These are phyloP conservation scores for Antheraea assamensis DNA, from an alignment of 2,888 invertebrate genomes.

Conservation along the genomic window DNA sequence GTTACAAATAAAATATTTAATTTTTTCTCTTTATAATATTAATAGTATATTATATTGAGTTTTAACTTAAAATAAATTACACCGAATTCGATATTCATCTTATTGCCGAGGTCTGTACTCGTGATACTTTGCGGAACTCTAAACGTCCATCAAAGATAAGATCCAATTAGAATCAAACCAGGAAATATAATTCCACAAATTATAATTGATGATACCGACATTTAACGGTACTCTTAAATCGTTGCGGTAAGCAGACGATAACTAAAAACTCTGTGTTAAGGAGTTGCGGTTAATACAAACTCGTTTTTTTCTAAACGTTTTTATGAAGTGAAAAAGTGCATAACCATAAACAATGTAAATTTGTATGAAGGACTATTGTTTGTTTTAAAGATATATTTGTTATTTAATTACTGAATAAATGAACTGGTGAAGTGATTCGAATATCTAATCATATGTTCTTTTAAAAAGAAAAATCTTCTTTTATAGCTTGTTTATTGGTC, in stretches of 20 bases:
- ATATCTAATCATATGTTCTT: not conserved
- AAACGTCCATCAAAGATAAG: constrained; percentile 28
- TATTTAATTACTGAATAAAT: not conserved
- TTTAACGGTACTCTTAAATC: constrained; percentile 23
- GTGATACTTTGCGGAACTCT: constrained; percentile 30
- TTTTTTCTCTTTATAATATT: too few relatives aligned
- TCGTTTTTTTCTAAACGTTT: constrained; percentile 3
- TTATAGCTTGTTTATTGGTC: not conserved
- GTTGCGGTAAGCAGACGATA: constrained; percentile 8
- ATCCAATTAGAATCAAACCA: constrained; percentile 29
- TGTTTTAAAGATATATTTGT: not conserved
- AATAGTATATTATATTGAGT: not conserved
- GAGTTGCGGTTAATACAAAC: constrained; percentile 1
- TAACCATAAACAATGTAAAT: not conserved
- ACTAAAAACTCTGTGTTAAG: constrained; percentile 1
- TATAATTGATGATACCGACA: constrained; percentile 41
- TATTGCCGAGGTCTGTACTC: not conserved
- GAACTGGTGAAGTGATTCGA: not conserved
- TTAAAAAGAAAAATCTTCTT: not conserved
- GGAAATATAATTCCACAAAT: constrained; percentile 40
- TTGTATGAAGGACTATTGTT: not conserved
- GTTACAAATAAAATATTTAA: too few relatives aligned
- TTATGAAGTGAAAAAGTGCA: not conserved
- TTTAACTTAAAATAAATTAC: not conserved
- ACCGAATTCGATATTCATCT: not conserved